Evolutionary conservation across 2,113 vertebrate species (phyloP), one percentile per base, ranked within the genome.

Genomic region (Burhinus bistriatus): DNA sequence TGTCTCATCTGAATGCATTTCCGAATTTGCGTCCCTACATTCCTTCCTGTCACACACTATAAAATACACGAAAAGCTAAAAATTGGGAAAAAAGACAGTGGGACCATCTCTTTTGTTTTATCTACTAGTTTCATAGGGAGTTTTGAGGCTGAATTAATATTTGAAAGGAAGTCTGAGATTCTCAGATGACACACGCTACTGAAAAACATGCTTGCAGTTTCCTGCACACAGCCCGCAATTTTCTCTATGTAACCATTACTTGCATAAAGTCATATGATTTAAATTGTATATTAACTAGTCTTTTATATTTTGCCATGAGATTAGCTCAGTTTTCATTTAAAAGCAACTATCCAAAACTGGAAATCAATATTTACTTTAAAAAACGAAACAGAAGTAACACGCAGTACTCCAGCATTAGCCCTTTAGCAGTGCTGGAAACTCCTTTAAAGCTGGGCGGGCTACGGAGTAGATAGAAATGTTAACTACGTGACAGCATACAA

Each of bases 51-150:
- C 89, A 89, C 17, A 40, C 25, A 9, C 72, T 72, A 45, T 11
- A 80, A 83, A 92, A 87, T 27, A 89, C 65, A 84, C 32, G 52
- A 88, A 92, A 95, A 96, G 62, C 47, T 87, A 91, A 69, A 73
- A 85, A 95, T 65, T 15, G 36, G 61, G 73, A 72, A 68, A 86
- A 83, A 68, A 91, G 81, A 52, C 57, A 87, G 57, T 15, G 73
- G 62, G 81, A 78, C 13, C 57, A 30, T 34, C 44, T 81, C 36
- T 87, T 58, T 58, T 82, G 68, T 54, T 93, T 93, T 90, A 95
- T 76, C 83, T 95, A 14, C 81, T 70, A 40, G 57, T 54, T 90
- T 95, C 87, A 76, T 7, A 52, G 77, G 70, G 81, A 83, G 61
- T 87, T 84, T 85, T 72, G 91, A 91, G 77, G 81, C 54, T 62